Evolutionary conservation across 2,888 invertebrate species (phyloP).

Genomic region (Mythimna ferrago): DNA sequence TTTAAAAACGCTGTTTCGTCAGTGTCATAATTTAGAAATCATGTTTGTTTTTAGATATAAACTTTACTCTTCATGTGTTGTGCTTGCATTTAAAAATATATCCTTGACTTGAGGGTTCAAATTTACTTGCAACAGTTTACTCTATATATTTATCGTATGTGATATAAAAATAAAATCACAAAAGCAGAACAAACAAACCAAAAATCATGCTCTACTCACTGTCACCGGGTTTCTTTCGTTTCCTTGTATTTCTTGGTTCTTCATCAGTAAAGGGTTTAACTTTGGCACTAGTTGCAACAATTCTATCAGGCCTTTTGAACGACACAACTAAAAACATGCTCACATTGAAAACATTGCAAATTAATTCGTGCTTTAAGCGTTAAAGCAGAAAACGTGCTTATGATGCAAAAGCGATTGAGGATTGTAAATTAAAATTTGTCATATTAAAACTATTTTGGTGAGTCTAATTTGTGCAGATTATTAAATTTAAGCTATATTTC

Average conservation of each 20-base stretch:
- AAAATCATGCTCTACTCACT: slow-evolving; percentile 80
- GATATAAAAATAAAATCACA: slow-evolving; percentile 4
- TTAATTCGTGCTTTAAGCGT: slow-evolving; percentile 47
- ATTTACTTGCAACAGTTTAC: background rate
- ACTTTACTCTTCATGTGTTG: background rate
- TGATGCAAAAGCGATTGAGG: slow-evolving; percentile 16
- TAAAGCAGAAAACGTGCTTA: slow-evolving; percentile 25
- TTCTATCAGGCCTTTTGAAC: slow-evolving; percentile 94
- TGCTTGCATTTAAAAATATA: background rate
- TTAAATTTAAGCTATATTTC: background rate
- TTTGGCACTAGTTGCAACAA: slow-evolving; percentile 75
- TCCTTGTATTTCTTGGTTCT: slow-evolving; percentile 88
- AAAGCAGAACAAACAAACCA: slow-evolving; percentile 31
- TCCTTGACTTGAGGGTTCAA: background rate
- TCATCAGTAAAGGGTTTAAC: slow-evolving; percentile 77
- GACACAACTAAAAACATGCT: slow-evolving; percentile 93
- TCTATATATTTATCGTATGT: background rate
- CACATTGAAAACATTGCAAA: slow-evolving; percentile 56
- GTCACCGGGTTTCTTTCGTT: slow-evolving; percentile 94
- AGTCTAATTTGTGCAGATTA: background rate
- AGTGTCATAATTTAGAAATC: background rate
- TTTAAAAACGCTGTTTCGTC: background rate
- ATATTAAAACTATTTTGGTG: background rate
- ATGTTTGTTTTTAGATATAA: background rate
- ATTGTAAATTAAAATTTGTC: background rate